Conservation (phyloP, 1,140 invertebrate species). For the Papilio dardanus region DNA sequence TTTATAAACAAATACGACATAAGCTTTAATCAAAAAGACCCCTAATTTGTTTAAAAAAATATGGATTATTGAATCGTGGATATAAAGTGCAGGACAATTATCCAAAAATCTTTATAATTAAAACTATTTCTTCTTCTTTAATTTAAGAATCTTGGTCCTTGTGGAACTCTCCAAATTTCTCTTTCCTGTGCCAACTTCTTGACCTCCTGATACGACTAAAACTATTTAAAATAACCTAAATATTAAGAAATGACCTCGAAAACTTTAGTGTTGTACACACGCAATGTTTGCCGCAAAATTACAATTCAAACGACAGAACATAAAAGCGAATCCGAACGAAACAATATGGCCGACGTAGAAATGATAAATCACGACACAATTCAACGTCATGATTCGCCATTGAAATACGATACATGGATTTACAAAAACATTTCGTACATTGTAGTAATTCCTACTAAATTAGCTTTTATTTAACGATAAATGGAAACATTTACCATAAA, state of each 20-base stretch:
- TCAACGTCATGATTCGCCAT: not conserved
- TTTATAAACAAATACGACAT: not conserved
- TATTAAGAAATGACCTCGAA: not conserved
- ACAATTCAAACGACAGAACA: not conserved
- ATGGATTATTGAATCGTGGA: too few relatives aligned
- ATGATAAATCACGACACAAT: slow-evolving; percentile 20
- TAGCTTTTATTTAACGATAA: not conserved
- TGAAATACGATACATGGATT: not conserved
- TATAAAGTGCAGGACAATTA: not conserved
- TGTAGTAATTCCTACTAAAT: not conserved
- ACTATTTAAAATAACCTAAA: not conserved
- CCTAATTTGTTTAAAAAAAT: too few relatives aligned
- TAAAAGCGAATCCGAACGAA: slow-evolving; percentile 1
- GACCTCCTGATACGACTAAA: too few relatives aligned
- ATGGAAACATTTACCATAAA: not conserved
- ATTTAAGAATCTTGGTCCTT: too few relatives aligned
- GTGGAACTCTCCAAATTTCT: too few relatives aligned
- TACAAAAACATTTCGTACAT: not conserved
- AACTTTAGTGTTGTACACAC: slow-evolving; percentile 1
- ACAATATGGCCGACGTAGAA: slow-evolving; percentile 1
- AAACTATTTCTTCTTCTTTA: too few relatives aligned
- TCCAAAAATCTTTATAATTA: not conserved
- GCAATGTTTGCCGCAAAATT: slow-evolving; percentile 7
- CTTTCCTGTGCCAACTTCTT: too few relatives aligned
- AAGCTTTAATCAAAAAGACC: too few relatives aligned